Evolutionary conservation across 2,888 invertebrate species (phyloP).

Genomic region (Magallana nippona): DNA sequence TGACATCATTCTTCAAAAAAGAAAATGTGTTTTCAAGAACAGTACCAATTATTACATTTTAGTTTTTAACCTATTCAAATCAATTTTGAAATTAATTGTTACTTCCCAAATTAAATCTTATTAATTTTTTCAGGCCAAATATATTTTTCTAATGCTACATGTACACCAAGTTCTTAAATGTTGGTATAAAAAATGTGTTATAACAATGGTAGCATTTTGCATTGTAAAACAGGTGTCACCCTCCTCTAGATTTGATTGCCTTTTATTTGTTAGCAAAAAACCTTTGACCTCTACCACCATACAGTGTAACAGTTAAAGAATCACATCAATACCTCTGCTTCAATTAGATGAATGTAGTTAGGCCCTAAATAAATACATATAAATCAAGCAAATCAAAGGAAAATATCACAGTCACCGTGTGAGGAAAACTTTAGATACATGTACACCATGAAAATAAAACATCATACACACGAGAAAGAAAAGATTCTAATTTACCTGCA

Average conservation of each 20-base stretch:
- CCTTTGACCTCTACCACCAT: background rate
- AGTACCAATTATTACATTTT: too few relatives aligned
- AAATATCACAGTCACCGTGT: constrained; percentile 5
- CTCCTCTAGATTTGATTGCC: background rate
- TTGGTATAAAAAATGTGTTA: too few relatives aligned
- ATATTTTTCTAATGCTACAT: too few relatives aligned
- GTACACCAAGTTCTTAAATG: too few relatives aligned
- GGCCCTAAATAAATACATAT: constrained; percentile 21
- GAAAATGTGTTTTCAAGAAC: too few relatives aligned
- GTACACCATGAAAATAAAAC: background rate
- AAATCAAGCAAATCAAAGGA: constrained; percentile 17
- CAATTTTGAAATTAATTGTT: too few relatives aligned
- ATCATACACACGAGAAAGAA: background rate
- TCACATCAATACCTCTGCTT: constrained; percentile 19
- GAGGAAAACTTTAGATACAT: background rate
- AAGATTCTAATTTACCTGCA: too few relatives aligned
- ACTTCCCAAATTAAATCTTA: too few relatives aligned
- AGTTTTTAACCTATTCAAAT: too few relatives aligned
- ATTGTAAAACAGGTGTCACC: background rate
- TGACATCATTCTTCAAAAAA: too few relatives aligned
- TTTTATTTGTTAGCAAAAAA: background rate
- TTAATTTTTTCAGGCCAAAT: too few relatives aligned
- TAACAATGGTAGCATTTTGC: too few relatives aligned
- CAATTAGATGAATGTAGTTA: constrained; percentile 20
- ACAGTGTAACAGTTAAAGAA: background rate